phyloP scores from a whole-genome alignment of 2,888 invertebrate genomes.

The Nematopogon swammerdamellus region DNA sequence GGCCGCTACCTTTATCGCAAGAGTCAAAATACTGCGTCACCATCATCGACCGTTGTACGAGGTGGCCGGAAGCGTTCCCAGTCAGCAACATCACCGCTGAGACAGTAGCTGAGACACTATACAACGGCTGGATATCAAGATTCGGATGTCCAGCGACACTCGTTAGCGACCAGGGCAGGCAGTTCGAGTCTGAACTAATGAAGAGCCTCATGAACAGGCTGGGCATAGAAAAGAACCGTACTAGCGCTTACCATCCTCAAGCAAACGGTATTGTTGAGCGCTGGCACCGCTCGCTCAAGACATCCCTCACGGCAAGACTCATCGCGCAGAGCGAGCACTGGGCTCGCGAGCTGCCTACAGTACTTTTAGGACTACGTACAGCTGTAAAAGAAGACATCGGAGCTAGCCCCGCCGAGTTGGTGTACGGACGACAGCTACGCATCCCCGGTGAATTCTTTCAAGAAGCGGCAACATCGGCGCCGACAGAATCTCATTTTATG shows the following conservation, averaged over 20 bases:
- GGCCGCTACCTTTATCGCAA: constrained; percentile 8
- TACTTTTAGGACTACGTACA: constrained; percentile 13
- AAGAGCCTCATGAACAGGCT: constrained; percentile 13
- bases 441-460: constrained; percentile 14
- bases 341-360: constrained; percentile 17
- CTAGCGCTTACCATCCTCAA: constrained; percentile 12
- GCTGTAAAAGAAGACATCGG: constrained; percentile 12
- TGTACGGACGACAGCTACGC: constrained; percentile 12
- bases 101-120: constrained; percentile 10
- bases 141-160: constrained; percentile 8
- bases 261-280: constrained; percentile 11
- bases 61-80: constrained; percentile 14
- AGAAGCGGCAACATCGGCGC: background rate
- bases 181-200: constrained; percentile 21
- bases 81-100: constrained; percentile 13
- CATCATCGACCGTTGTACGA: constrained; percentile 12
- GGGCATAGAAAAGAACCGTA: constrained; percentile 6
- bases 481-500: too few species aligned
- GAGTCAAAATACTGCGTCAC: constrained; percentile 13
- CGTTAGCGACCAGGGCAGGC: constrained; percentile 22
- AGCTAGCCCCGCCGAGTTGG: constrained; percentile 13
- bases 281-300: constrained; percentile 10
- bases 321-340: constrained; percentile 5
- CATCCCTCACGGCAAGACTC: constrained; percentile 4
- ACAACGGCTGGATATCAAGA: constrained; percentile 5